Evolutionary conservation across 2,888 invertebrate species (phyloP).

Genomic region (Pilophorus perplexus): DNA sequence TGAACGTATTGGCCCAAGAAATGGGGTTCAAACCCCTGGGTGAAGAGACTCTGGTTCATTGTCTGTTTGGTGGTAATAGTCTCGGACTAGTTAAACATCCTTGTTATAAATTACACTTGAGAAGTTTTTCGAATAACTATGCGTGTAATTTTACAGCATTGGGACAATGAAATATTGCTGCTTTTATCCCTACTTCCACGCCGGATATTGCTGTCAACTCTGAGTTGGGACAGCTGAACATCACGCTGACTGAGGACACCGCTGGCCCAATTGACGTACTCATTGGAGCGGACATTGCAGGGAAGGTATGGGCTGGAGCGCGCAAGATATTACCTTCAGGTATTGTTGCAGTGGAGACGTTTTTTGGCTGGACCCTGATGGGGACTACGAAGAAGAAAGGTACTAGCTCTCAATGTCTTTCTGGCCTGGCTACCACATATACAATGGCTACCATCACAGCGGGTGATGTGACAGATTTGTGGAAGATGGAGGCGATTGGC

Average conservation of each 20-base stretch:
- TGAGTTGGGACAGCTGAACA: constrained; percentile 8
- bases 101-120: background rate
- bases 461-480: constrained; percentile 5
- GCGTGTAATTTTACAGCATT: constrained; percentile 5
- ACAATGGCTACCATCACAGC: constrained; percentile 3
- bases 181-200: background rate
- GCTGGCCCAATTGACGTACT: constrained; percentile 20
- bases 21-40: background rate
- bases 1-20: background rate
- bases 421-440: background rate
- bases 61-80: constrained; percentile 19
- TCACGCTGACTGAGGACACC: background rate
- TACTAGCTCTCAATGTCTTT: background rate
- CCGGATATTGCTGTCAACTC: background rate
- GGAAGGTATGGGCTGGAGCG: constrained; percentile 11
- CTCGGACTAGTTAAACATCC: background rate
- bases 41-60: constrained; percentile 20
- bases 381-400: background rate
- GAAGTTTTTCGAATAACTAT: background rate
- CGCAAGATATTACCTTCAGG: constrained; percentile 1
- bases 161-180: background rate
- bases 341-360: constrained; percentile 27
- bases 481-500: constrained; percentile 9
- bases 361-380: constrained; percentile 24
- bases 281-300: constrained; percentile 27